Evolutionary conservation across 2,113 vertebrate species (phyloP).

Genomic region (Parus major): DNA sequence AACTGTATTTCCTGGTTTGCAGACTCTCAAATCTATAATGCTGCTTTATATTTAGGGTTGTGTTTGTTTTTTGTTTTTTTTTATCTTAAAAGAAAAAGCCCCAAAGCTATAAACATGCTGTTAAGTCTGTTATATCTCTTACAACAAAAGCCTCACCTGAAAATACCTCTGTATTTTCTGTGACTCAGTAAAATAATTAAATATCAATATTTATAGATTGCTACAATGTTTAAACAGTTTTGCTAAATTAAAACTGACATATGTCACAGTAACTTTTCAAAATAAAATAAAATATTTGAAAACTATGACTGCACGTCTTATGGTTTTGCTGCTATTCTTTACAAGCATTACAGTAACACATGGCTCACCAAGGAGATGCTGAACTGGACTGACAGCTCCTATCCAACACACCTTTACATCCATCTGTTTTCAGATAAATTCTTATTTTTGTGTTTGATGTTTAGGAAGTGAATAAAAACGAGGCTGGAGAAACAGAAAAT

Average conservation of each 20-base stretch:
- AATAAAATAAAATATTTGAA: conserved; percentile 29
- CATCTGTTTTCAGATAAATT: conserved; percentile 22
- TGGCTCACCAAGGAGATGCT: neutral
- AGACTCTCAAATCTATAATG: neutral
- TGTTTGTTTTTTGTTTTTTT: neutral
- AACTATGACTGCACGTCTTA: neutral
- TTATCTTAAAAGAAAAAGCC: neutral
- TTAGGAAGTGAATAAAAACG: neutral
- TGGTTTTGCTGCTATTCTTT: neutral
- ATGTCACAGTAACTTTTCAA: neutral
- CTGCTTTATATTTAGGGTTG: neutral
- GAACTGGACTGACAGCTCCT: neutral
- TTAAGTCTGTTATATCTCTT: neutral
- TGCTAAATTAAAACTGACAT: neutral
- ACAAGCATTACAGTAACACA: neutral
- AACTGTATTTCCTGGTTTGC: neutral
- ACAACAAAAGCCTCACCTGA: neutral
- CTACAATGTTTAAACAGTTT: neutral
- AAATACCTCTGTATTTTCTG: neutral
- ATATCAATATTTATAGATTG: neutral
- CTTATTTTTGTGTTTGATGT: neutral
- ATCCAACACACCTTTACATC: neutral
- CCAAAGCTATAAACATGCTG: neutral
- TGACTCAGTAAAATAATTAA: neutral
- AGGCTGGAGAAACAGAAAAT: neutral